These are phyloP conservation scores for Bolinopsis microptera DNA, from an alignment of 37 sponge, comb jelly and placozoan species.

Conservation along the genomic window DNA sequence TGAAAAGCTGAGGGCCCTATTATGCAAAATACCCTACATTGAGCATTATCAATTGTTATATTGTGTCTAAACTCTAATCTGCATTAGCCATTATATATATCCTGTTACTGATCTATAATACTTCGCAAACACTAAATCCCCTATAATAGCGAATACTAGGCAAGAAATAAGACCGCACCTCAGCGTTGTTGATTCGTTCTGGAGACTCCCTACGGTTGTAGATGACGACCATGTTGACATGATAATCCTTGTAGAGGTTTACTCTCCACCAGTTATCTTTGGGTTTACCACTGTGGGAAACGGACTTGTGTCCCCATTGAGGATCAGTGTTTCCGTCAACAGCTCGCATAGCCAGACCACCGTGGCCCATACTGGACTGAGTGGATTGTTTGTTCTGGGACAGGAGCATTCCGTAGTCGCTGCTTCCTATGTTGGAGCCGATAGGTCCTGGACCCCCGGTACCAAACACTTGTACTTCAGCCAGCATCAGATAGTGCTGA, in stretches of 20 bases:
- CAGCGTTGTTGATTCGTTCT: slow-evolving; percentile 8
- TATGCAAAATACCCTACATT: no score
- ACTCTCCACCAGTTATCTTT: slow-evolving; percentile 1
- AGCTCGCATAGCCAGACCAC: not conserved
- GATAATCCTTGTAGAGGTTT: slow-evolving; percentile 6
- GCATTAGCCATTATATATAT: no score
- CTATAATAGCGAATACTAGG: not conserved
- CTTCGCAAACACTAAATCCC: no score
- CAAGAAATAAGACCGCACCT: not conserved
- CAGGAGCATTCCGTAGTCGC: not conserved
- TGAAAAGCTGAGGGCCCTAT: no score
- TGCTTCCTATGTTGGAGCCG: not conserved
- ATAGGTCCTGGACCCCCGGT: not conserved
- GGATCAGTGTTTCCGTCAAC: slow-evolving; percentile 20
- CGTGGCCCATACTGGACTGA: not conserved
- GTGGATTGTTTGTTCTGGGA: not conserved
- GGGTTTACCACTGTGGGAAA: not conserved
- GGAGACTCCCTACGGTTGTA: not conserved
- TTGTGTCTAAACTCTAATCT: no score
- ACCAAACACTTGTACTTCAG: slow-evolving; percentile 41
- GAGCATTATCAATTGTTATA: no score
- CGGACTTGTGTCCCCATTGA: not conserved
- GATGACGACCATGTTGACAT: slow-evolving; percentile 11
- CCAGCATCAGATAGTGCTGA: not conserved
- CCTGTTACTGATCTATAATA: no score